Evolutionary conservation across 2,113 vertebrate genomes (phyloP).

Genomic region (Pluvianellus socialis): DNA sequence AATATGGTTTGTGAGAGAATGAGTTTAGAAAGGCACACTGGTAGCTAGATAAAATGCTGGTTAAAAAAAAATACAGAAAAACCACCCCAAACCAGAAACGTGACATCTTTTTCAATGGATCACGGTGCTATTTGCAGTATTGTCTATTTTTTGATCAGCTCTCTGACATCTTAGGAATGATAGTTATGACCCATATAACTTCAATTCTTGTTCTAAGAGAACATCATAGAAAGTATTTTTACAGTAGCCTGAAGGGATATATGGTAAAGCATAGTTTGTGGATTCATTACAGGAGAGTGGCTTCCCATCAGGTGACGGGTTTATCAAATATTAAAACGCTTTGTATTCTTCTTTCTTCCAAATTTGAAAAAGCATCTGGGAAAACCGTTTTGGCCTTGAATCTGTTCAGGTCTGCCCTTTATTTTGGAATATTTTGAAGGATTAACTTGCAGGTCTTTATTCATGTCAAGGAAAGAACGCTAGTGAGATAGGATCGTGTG

Average conservation of each 20-base stretch:
- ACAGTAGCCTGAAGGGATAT: neutral
- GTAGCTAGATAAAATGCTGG: neutral
- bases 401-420: neutral
- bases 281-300: neutral
- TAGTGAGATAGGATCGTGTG: neutral
- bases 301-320: neutral
- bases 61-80: neutral
- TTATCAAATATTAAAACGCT: slow-evolving; percentile 9
- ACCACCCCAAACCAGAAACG: neutral
- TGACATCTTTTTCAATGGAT: neutral
- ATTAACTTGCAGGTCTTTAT: neutral
- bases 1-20: neutral
- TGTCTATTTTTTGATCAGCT: neutral
- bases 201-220: neutral
- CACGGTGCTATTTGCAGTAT: neutral
- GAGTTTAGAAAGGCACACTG: neutral
- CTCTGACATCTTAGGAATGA: slow-evolving; percentile 6
- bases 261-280: neutral
- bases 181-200: neutral
- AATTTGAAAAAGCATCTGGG: neutral
- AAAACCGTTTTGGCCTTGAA: neutral
- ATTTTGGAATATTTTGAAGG: slow-evolving; percentile 3
- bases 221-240: neutral
- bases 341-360: neutral
- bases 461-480: neutral